Percentiles rank a stretch among this genome's conserved stretches.
These are phyloP conservation scores for Marronus borbonicus DNA, from an alignment of 2,888 invertebrate genomes.

Conservation along the genomic window DNA sequence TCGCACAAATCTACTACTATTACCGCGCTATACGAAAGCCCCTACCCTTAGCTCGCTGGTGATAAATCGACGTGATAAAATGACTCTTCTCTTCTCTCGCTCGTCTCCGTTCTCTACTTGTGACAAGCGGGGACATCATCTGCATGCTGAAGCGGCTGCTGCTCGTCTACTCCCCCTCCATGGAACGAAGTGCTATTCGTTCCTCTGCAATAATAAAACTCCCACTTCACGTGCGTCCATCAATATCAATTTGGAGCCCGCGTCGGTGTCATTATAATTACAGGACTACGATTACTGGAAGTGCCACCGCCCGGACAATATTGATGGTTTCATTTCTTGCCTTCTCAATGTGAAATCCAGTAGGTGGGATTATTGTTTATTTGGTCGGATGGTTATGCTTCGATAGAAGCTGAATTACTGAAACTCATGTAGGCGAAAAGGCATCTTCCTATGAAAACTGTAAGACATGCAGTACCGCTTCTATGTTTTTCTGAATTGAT, in stretches of 20 bases:
- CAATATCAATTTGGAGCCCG: constrained; percentile 39
- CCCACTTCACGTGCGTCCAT: constrained; percentile 46
- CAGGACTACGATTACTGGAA: background rate
- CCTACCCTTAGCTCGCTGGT: background rate
- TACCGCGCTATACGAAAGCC: background rate
- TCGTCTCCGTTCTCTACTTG: constrained; percentile 12
- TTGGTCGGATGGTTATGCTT: background rate
- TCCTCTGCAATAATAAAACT: constrained; percentile 39
- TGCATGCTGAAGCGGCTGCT: constrained; percentile 28
- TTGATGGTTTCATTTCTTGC: constrained; percentile 39
- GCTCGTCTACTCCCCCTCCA: background rate
- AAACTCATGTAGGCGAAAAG: too few species aligned
- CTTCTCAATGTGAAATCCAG: background rate
- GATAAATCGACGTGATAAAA: constrained; percentile 45
- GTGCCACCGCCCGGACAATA: background rate
- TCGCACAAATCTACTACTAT: constrained; percentile 1
- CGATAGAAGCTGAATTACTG: too few species aligned
- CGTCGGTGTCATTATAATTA: constrained; percentile 32
- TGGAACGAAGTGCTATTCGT: background rate
- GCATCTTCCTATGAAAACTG: too few species aligned
- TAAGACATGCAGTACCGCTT: too few species aligned
- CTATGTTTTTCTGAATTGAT: too few species aligned
- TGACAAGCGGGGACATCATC: constrained; percentile 35
- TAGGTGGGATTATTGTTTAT: constrained; percentile 15
- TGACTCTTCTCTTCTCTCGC: constrained; percentile 30